Conservation (phyloP, 2,888 invertebrate genomes). For the Tenthredo scrophulariae region DNA sequence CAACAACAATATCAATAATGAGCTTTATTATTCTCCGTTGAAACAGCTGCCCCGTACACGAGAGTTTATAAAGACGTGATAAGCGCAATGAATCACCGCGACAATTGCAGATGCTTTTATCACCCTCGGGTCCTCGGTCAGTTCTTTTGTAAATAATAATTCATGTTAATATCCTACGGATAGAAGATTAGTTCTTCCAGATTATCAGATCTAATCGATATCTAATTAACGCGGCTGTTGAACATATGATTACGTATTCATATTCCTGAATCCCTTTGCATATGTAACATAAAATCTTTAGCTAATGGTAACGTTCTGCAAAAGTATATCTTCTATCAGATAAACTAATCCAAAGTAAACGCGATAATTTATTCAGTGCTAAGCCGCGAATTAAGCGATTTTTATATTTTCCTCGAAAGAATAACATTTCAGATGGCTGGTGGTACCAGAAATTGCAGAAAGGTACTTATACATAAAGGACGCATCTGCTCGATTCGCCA, state of each 20-base stretch:
- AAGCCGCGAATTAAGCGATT: neutral
- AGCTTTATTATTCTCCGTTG: constrained; percentile 22
- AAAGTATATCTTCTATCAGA: neutral
- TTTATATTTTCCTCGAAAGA: neutral
- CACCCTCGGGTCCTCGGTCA: neutral
- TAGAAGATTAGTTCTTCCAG: neutral
- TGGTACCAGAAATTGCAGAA: neutral
- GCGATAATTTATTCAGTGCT: too few species aligned
- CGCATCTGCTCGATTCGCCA: neutral
- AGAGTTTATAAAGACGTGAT: constrained; percentile 1
- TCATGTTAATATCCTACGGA: neutral
- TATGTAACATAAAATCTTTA: too few species aligned
- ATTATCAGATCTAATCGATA: neutral
- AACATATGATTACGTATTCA: neutral
- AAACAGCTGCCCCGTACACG: constrained; percentile 17
- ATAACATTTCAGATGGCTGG: neutral
- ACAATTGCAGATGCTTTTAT: neutral
- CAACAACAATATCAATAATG: neutral
- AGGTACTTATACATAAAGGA: neutral
- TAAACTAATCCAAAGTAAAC: neutral
- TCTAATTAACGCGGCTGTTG: neutral
- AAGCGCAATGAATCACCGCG: constrained; percentile 15
- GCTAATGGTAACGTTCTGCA: neutral
- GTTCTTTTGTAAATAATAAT: neutral
- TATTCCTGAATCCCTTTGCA: neutral